A percentile compares a stretch with the other conserved stretches of the same genome.
These are phyloP conservation scores for Channa argus DNA, from an alignment of 2,113 vertebrate species.

Conservation along the genomic window DNA sequence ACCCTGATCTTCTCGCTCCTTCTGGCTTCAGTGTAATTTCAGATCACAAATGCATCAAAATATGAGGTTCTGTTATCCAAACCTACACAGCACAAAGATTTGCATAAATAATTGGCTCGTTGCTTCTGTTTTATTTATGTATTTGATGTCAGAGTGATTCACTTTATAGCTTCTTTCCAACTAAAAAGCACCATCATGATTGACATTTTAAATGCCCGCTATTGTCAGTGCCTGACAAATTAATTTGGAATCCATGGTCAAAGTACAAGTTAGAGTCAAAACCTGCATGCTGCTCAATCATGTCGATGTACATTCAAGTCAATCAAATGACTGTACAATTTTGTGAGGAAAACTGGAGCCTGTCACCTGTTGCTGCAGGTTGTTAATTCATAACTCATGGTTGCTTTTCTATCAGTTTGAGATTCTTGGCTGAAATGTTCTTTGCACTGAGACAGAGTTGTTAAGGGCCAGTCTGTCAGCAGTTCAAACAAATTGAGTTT, in stretches of 20 bases:
- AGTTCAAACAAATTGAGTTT: conserved; percentile 1
- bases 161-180: conserved; percentile 20
- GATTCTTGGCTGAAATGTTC: conserved; percentile 42
- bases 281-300: conserved; percentile 26
- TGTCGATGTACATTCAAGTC: conserved; percentile 31
- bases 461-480: conserved; percentile 21
- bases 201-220: conserved; percentile 23
- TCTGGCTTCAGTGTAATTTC: too few species aligned
- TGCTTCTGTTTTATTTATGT: neutral
- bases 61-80: neutral
- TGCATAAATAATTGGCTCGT: neutral
- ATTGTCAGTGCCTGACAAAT: conserved; percentile 51
- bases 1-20: too few species aligned
- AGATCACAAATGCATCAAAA: too few species aligned
- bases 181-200: conserved; percentile 12
- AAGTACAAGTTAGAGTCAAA: conserved; percentile 30
- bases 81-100: neutral
- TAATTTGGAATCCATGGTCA: conserved; percentile 36
- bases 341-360: neutral
- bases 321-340: conserved; percentile 25
- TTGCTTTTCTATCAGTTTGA: conserved; percentile 42
- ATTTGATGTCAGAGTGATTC: neutral
- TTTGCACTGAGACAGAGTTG: conserved; percentile 20
- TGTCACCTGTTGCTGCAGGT: conserved; percentile 8
- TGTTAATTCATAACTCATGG: conserved; percentile 31